Evolutionary conservation across 1,140 invertebrate species (phyloP).

Genomic region (Episyrphus balteatus): DNA sequence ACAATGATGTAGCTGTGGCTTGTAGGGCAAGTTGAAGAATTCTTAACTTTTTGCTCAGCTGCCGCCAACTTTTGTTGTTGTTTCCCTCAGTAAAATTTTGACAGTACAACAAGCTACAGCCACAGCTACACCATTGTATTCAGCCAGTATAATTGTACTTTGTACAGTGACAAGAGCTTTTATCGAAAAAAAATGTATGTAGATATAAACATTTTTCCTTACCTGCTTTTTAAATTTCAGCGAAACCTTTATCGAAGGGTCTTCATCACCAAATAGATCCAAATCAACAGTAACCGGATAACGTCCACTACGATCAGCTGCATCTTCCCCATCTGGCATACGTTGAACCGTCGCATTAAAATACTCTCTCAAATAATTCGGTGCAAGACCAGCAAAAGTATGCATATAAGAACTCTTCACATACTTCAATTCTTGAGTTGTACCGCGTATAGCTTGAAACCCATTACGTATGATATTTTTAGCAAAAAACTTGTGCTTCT

Average conservation of each 20-base stretch:
- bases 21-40: too few relatives aligned
- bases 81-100: too few relatives aligned
- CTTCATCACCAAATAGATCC: slow-evolving; percentile 54
- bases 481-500: slow-evolving; percentile 59
- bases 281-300: slow-evolving; percentile 51
- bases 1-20: too few relatives aligned
- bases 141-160: too few relatives aligned
- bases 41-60: too few relatives aligned
- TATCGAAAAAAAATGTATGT: too few relatives aligned
- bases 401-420: slow-evolving; percentile 68
- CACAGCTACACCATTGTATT: too few relatives aligned
- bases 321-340: slow-evolving; percentile 42
- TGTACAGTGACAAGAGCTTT: too few relatives aligned
- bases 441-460: slow-evolving; percentile 48
- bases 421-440: slow-evolving; percentile 48
- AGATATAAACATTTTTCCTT: slow-evolving; percentile 9
- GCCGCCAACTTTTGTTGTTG: too few relatives aligned
- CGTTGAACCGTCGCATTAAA: slow-evolving; percentile 50
- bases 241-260: slow-evolving; percentile 53
- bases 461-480: slow-evolving; percentile 59
- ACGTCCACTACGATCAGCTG: slow-evolving; percentile 36
- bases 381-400: slow-evolving; percentile 62
- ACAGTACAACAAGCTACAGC: too few relatives aligned
- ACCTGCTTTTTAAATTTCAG: slow-evolving; percentile 51
- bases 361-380: slow-evolving; percentile 68